Percentiles rank a stretch among this genome's conserved stretches.
These are phyloP conservation scores for Erynnis tages DNA, from an alignment of 2,888 invertebrate species.

Conservation along the genomic window DNA sequence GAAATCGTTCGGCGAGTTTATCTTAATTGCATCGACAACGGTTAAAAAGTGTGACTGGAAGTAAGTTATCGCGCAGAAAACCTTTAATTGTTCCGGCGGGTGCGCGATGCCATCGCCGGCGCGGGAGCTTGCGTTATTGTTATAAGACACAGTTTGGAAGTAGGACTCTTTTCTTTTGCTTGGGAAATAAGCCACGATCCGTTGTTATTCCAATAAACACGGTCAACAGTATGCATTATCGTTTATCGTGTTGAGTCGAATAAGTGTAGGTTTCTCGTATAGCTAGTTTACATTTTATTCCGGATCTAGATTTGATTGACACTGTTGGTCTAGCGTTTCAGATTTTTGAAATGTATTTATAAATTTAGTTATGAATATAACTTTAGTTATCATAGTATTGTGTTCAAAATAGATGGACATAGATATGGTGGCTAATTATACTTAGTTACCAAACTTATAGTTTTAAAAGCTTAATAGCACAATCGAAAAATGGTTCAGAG, in stretches of 20 bases:
- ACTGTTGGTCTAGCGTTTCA: too few species aligned
- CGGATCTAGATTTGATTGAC: not conserved
- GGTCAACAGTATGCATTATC: conserved; percentile 22
- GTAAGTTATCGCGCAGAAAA: conserved; percentile 36
- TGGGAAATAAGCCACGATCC: conserved; percentile 60
- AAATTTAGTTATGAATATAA: too few species aligned
- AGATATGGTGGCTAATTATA: too few species aligned
- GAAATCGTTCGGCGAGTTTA: conserved; percentile 25
- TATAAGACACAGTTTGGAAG: conserved; percentile 50
- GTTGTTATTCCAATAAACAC: conserved; percentile 27
- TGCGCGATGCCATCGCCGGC: conserved; percentile 38
- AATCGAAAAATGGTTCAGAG: too few species aligned
- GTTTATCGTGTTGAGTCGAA: conserved; percentile 6
- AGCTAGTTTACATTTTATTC: not conserved
- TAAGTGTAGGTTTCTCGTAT: conserved; percentile 2
- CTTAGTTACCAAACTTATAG: too few species aligned
- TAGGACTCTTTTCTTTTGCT: conserved; percentile 64
- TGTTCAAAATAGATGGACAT: too few species aligned
- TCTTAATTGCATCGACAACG: conserved; percentile 39
- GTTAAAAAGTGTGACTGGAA: conserved; percentile 37
- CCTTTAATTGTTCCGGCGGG: conserved; percentile 38
- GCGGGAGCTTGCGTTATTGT: conserved; percentile 54
- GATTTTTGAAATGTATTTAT: too few species aligned
- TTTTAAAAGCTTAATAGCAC: too few species aligned
- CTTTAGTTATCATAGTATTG: too few species aligned